Evolutionary conservation across 2,888 invertebrate genomes (phyloP).

Genomic region (Eledona agricola): DNA sequence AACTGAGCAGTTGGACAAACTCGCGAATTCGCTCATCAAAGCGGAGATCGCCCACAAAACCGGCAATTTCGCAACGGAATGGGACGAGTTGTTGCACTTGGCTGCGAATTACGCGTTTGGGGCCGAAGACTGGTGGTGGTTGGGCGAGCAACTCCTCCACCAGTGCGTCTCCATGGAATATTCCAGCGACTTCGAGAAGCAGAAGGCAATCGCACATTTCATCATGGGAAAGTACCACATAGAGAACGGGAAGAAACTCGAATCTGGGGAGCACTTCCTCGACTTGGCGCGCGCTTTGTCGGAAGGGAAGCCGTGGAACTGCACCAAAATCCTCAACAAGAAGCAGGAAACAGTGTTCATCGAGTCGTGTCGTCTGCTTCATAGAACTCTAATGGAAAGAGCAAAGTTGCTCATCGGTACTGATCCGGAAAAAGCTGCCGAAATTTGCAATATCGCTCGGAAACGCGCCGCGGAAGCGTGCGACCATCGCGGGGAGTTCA

Average conservation of each 20-base stretch:
- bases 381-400: slow-evolving; percentile 61
- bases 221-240: slow-evolving; percentile 66
- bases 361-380: slow-evolving; percentile 63
- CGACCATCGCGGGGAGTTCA: slow-evolving; percentile 62
- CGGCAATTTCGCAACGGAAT: slow-evolving; percentile 46
- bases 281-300: slow-evolving; percentile 47
- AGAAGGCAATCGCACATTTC: slow-evolving; percentile 65
- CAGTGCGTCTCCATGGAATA: slow-evolving; percentile 62
- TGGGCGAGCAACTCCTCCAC: slow-evolving; percentile 67
- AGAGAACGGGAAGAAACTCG: slow-evolving; percentile 62
- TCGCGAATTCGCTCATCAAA: slow-evolving; percentile 11
- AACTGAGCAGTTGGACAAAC: slow-evolving; percentile 49
- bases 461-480: slow-evolving; percentile 66
- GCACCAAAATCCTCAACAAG: slow-evolving; percentile 46
- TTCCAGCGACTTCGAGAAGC: slow-evolving; percentile 60
- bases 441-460: slow-evolving; percentile 64
- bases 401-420: slow-evolving; percentile 57
- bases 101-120: slow-evolving; percentile 61
- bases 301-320: slow-evolving; percentile 59
- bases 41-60: slow-evolving; percentile 31
- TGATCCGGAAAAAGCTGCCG: slow-evolving; percentile 63
- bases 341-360: slow-evolving; percentile 60
- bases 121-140: slow-evolving; percentile 63
- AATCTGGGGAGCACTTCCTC: slow-evolving; percentile 49
- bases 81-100: slow-evolving; percentile 61